These are phyloP conservation scores for Carollia perspicillata DNA, from an alignment of 2,113 vertebrate genomes.

Conservation along the genomic window DNA sequence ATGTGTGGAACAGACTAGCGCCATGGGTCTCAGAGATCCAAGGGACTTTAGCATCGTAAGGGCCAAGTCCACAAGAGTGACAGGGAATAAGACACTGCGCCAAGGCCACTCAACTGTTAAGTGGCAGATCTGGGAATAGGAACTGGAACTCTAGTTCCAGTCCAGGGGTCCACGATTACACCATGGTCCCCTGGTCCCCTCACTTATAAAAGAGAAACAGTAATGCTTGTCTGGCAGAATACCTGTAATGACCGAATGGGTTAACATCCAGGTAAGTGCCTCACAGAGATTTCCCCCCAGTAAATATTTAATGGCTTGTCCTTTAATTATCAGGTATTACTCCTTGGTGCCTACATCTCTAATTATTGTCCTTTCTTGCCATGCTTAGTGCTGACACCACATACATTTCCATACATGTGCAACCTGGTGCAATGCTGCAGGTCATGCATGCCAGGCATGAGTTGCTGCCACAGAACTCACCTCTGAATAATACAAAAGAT, in stretches of 20 bases:
- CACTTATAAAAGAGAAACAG: background rate
- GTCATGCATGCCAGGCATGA: background rate
- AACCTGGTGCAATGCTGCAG: background rate
- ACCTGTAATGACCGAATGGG: no score
- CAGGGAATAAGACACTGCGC: background rate
- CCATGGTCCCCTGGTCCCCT: background rate
- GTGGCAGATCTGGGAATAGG: background rate
- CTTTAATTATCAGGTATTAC: background rate
- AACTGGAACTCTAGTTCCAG: background rate
- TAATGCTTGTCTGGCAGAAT: no score
- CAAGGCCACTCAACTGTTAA: background rate
- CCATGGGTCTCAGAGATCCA: background rate
- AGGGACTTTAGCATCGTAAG: background rate
- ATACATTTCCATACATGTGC: background rate
- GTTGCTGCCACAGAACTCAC: background rate
- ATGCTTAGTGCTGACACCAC: accelerated
- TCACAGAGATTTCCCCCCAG: background rate
- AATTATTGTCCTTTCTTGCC: background rate
- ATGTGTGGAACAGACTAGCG: background rate
- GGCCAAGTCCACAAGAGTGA: background rate
- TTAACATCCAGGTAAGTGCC: background rate
- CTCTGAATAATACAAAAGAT: background rate
- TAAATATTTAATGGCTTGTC: background rate
- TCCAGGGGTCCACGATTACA: background rate
- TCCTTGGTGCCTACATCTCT: background rate